Base-by-base conservation (phyloP, 2,797 vertebrate genomes). In the Nannoperca australis region DNA sequence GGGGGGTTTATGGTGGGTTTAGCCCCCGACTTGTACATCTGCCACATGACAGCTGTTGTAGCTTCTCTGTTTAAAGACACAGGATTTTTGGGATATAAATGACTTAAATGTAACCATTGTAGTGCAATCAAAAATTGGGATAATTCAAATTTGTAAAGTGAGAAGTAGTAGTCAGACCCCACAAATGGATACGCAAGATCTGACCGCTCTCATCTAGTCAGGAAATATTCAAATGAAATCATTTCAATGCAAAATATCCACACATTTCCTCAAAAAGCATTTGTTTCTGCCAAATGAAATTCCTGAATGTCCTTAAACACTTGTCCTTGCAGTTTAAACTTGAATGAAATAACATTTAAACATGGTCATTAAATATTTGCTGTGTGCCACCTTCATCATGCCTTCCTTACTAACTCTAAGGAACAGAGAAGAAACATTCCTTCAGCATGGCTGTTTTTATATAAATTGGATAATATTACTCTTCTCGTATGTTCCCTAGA, bases 401-500 rank as follows among this genome's bases (percentile, higher is more conserved):
- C 45, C 20, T 50, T 64, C 61, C 12, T 38, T 11, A 30, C n/a
- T 45, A 56, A 22, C 70, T 64, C 61, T 36, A 13, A 38, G 47
- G 58, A 81, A 40, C 20, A 60, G 63, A 45, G 13, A n/a, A 73
- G 58, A 73, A 82, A 44, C 11, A 17, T 70, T 64, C 66, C 70
- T 68, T 56, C 32, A 56, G 59, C 72, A 59, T 64, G 64, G 73
- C 60, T 47, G 34, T 89, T 74, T 89, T 88, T 76, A 73, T 76
- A 78, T 60, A 45, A 32, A 55, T 7, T 55, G 30, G 59, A 77
- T 82, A 61, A 79, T 89, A 79, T 84, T 73, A 60, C 80, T 62
- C 63, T 4, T 62, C 88, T 86, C 58, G 9, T 49, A 50, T 81
- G 47, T 64, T 91, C 89, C 90, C 85, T 1, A 6, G 78, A 73